These are phyloP conservation scores for Oscheius onirici DNA, from an alignment of 2,888 invertebrate genomes.

Conservation along the genomic window DNA sequence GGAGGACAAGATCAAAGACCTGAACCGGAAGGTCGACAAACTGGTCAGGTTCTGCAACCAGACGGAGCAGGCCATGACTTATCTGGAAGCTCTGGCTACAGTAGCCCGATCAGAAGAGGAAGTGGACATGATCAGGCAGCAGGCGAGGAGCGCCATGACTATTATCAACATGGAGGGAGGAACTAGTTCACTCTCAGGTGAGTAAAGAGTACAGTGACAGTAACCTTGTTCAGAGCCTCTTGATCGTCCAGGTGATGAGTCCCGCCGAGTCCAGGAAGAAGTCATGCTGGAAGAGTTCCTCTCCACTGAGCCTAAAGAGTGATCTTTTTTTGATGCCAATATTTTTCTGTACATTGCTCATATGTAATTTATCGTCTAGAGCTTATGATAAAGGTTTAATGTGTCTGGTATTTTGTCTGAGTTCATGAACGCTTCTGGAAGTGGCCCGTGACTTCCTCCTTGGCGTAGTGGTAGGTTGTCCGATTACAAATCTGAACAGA, in stretches of 20 bases:
- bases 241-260: constrained; percentile 44
- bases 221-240: constrained; percentile 8
- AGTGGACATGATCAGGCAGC: constrained; percentile 46
- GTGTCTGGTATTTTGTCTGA: no score
- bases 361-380: no score
- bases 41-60: constrained; percentile 54
- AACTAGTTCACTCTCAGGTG: constrained; percentile 39
- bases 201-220: not conserved
- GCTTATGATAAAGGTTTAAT: no score
- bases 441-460: no score
- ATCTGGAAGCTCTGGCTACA: constrained; percentile 52
- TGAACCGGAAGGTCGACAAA: constrained; percentile 44
- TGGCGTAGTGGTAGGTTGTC: no score
- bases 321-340: no score
- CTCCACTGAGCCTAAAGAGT: not conserved
- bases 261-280: constrained; percentile 48
- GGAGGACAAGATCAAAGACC: constrained; percentile 50
- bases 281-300: constrained; percentile 60
- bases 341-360: no score
- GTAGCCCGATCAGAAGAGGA: constrained; percentile 50
- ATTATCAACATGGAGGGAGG: constrained; percentile 36
- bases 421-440: no score
- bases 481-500: no score
- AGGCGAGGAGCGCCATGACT: constrained; percentile 45
- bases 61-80: constrained; percentile 58